Conservation (phyloP, 1,140 invertebrate genomes). For the Camponotus vicinus region DNA sequence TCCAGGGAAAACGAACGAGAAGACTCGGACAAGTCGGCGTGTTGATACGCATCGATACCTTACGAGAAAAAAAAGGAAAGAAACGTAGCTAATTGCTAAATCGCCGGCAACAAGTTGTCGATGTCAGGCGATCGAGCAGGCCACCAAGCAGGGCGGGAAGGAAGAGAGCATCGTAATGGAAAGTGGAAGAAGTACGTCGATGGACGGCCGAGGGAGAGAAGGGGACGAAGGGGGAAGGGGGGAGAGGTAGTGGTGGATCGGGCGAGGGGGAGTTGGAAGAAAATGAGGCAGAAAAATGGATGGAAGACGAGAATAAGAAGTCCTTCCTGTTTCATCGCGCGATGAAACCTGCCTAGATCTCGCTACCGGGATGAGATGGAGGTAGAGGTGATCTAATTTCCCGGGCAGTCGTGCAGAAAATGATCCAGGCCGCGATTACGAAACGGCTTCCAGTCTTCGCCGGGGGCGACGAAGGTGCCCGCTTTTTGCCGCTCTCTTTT, state of each 20-base stretch:
- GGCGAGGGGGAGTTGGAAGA: slow-evolving; percentile 43
- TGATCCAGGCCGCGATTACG: slow-evolving; percentile 85
- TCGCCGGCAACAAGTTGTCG: slow-evolving; percentile 80
- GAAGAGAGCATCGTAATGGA: slow-evolving; percentile 39
- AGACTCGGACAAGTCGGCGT: slow-evolving; percentile 7
- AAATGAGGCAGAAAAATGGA: slow-evolving; percentile 41
- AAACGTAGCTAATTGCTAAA: slow-evolving; percentile 82
- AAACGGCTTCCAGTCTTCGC: slow-evolving; percentile 86
- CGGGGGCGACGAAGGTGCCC: slow-evolving; percentile 77
- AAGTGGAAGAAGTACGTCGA: slow-evolving; percentile 59
- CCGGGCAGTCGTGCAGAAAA: slow-evolving; percentile 86
- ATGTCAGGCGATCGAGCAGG: slow-evolving; percentile 63
- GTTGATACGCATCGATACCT: slow-evolving; percentile 44
- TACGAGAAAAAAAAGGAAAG: not conserved
- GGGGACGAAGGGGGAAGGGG: slow-evolving; percentile 47
- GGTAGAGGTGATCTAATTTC: slow-evolving; percentile 86
- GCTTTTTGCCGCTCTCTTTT: slow-evolving; percentile 78
- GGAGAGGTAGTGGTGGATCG: slow-evolving; percentile 31
- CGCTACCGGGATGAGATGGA: slow-evolving; percentile 83
- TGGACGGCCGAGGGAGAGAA: not conserved
- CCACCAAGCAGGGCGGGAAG: slow-evolving; percentile 19
- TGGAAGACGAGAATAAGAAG: slow-evolving; percentile 67
- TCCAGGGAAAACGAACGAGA: not conserved
- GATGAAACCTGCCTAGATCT: slow-evolving; percentile 77
- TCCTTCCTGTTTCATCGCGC: slow-evolving; percentile 81